Conservation (phyloP, 2,797 vertebrate species). For the Phrynocephalus forsythii region DNA sequence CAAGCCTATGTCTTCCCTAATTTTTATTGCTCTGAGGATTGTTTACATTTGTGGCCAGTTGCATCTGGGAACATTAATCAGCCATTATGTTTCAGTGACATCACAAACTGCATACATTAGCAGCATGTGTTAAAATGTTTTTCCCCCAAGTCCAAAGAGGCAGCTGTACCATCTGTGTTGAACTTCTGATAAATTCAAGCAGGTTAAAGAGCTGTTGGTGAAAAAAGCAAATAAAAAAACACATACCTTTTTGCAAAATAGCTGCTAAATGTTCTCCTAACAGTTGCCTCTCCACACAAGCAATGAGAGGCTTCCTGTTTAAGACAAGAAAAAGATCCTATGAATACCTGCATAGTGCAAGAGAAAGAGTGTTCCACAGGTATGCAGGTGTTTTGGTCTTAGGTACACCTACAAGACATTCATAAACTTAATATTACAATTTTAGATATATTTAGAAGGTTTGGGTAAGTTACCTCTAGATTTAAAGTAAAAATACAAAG, state of each 20-base stretch:
- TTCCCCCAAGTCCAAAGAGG: slow-evolving; percentile 7
- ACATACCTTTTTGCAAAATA: slow-evolving; percentile 84
- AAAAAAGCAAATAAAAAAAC: not conserved
- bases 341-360: not conserved
- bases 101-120: not conserved
- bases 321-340: slow-evolving; percentile 47
- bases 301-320: slow-evolving; percentile 81
- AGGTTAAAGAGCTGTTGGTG: not conserved
- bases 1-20: not conserved
- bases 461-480: not conserved
- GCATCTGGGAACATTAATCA: not conserved
- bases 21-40: not conserved
- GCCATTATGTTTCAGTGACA: not conserved
- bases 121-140: not conserved
- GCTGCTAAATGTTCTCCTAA: slow-evolving; percentile 83
- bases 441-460: not conserved
- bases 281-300: slow-evolving; percentile 84
- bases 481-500: not conserved
- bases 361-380: not conserved
- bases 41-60: not conserved
- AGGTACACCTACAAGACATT: not conserved
- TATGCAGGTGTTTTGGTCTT: slow-evolving; percentile 4
- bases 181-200: slow-evolving; percentile 1
- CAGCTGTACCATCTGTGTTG: not conserved
- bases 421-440: not conserved